phyloP scores from a whole-genome alignment of 92 coral and sea anemone species.

The Palythoa grandis region DNA sequence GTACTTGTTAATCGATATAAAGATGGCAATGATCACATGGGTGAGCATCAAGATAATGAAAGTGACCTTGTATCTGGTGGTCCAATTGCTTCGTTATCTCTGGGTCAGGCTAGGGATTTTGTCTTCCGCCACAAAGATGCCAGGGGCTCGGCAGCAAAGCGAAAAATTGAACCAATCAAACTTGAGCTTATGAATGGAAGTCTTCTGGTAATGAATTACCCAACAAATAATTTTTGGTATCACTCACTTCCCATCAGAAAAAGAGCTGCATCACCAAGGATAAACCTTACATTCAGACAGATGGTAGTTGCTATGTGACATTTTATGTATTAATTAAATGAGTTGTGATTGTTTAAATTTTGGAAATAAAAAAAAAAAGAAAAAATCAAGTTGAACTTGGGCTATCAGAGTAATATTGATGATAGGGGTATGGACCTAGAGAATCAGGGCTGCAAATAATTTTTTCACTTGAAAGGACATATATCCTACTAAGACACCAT shows the following conservation, averaged over 20 bases:
- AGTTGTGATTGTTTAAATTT: too few relatives aligned
- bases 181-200: conserved; percentile 76
- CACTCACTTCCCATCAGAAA: conserved; percentile 85
- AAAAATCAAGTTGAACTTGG: too few relatives aligned
- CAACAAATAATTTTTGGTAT: conserved; percentile 83
- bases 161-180: conserved; percentile 75
- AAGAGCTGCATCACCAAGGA: conserved; percentile 60
- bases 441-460: too few relatives aligned
- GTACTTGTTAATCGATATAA: conserved; percentile 87
- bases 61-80: conserved; percentile 64
- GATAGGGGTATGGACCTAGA: too few relatives aligned
- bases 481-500: too few relatives aligned
- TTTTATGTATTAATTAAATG: too few relatives aligned
- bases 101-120: conserved; percentile 86
- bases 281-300: conserved; percentile 84
- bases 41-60: conserved; percentile 88
- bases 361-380: too few relatives aligned
- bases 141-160: conserved; percentile 63
- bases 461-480: too few relatives aligned
- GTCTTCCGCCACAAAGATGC: conserved; percentile 79
- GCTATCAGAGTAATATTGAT: too few relatives aligned
- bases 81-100: conserved; percentile 79
- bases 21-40: conserved; percentile 86
- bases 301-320: conserved; percentile 50
- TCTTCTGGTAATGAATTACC: conserved; percentile 78